These are phyloP conservation scores for Oryctolagus cuniculus DNA, from an alignment of 2,113 vertebrate species.

Conservation along the genomic window mOryCun1.1 NC_091438.1:52266001-52266500, in stretches of 20 bases:
- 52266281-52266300: not conserved
- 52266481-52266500: not conserved
- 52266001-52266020: not conserved
- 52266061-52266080: slow-evolving; percentile 23
- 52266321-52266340: slow-evolving; percentile 25
- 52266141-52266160: not conserved
- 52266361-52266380: slow-evolving; percentile 11
- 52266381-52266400: not conserved
- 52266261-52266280: slow-evolving; percentile 27
- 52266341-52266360: slow-evolving; percentile 15
- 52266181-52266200: slow-evolving; percentile 44
- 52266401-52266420: slow-evolving; percentile 15
- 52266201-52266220: not conserved
- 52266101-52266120: not conserved
- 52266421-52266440: not conserved
- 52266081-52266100: not conserved
- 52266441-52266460: not conserved
- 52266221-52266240: slow-evolving; percentile 19
- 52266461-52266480: not conserved
- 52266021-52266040: not conserved
- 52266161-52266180: not conserved
- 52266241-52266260: not conserved
- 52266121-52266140: slow-evolving; percentile 20
- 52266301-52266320: not conserved
- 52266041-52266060: slow-evolving; percentile 24